These are phyloP conservation scores for Campylorhamphus procurvoides DNA, from an alignment of 2,113 vertebrate species.

Conservation along the genomic window DNA sequence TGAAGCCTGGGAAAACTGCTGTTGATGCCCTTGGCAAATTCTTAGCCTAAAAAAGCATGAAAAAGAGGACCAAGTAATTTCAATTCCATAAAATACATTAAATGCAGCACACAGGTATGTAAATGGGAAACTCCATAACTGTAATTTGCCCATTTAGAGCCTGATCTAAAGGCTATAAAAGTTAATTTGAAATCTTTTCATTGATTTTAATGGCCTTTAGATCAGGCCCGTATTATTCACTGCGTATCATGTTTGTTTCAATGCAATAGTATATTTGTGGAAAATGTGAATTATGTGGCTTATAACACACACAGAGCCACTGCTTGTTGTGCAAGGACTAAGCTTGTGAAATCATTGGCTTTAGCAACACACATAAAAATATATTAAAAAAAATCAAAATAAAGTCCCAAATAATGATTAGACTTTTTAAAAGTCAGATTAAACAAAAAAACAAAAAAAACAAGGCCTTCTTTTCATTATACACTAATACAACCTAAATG, in stretches of 20 bases:
- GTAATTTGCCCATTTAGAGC: slow-evolving; percentile 63
- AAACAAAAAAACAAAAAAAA: neutral
- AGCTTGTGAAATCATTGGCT: neutral
- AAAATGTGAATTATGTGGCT: neutral
- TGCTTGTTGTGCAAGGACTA: neutral
- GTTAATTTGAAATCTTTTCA: slow-evolving; percentile 64
- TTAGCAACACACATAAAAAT: neutral
- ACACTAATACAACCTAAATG: neutral
- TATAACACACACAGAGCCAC: neutral
- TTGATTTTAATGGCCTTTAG: slow-evolving; percentile 65
- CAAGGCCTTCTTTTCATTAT: neutral
- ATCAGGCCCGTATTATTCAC: neutral
- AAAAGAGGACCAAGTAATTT: slow-evolving; percentile 62
- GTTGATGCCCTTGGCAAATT: slow-evolving; percentile 64
- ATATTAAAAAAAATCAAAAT: neutral
- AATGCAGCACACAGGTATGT: slow-evolving; percentile 62
- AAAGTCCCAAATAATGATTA: neutral
- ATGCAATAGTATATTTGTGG: neutral
- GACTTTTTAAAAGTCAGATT: neutral
- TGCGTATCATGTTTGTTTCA: slow-evolving; percentile 44
- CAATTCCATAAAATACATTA: slow-evolving; percentile 62
- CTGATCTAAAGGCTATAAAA: slow-evolving; percentile 62
- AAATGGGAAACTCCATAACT: slow-evolving; percentile 50
- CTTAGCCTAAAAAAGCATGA: slow-evolving; percentile 62
- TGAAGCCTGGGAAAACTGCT: slow-evolving; percentile 54